A percentile compares a stretch with the other conserved stretches of the same genome.
Conservation (phyloP, 2,113 vertebrate genomes). For the Vulpes lagopus region DNA sequence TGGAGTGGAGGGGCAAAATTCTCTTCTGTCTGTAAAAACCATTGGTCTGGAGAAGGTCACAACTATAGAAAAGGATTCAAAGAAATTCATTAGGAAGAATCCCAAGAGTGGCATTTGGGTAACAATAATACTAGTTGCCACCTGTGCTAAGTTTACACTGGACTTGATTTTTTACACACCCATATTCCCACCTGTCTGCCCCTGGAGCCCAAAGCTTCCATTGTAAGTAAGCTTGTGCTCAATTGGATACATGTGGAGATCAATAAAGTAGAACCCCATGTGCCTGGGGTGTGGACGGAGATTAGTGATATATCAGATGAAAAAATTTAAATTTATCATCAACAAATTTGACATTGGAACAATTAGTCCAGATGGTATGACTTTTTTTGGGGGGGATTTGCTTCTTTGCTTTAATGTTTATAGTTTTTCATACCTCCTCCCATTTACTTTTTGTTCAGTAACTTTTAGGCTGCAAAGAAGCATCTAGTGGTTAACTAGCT, state of each 20-base stretch:
- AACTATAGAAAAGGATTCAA: slow-evolving; percentile 2
- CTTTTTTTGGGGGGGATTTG: not conserved
- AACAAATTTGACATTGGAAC: not conserved
- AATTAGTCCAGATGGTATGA: slow-evolving; percentile 8
- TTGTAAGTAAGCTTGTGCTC: slow-evolving; percentile 19
- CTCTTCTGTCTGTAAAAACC: not conserved
- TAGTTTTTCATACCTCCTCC: not conserved
- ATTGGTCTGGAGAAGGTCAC: not conserved
- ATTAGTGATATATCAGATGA: not conserved
- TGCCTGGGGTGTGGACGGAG: not conserved
- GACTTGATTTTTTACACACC: slow-evolving; percentile 25
- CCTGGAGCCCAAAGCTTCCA: slow-evolving; percentile 39
- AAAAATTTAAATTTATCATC: not conserved
- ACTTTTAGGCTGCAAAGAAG: not conserved
- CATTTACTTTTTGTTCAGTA: slow-evolving; percentile 3
- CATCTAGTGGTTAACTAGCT: slow-evolving; percentile 12
- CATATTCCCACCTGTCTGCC: not conserved
- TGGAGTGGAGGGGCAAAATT: not conserved
- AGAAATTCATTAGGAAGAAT: slow-evolving; percentile 61
- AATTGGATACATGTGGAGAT: not conserved
- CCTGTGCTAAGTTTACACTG: slow-evolving; percentile 15
- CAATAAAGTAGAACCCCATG: not conserved
- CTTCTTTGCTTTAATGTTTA: not conserved
- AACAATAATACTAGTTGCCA: not conserved
- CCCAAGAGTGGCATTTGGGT: not conserved